Evolutionary conservation across 1,140 invertebrate species (phyloP), one percentile per base, ranked within the genome.

Genomic region (Coboldia fuscipes): DNA sequence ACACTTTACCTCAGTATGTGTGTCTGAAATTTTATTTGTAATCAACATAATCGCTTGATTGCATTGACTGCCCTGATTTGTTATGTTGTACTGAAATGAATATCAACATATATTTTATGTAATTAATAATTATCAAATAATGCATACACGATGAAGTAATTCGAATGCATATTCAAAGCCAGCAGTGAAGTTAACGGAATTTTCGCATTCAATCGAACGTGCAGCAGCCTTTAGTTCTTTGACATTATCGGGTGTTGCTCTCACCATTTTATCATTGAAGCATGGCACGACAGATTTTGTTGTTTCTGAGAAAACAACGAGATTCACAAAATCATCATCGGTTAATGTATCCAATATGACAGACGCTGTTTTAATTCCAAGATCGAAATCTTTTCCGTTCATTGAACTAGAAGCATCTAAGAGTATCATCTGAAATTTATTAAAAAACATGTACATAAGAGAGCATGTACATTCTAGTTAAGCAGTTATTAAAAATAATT

Each of bases 11-110:
- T 55, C 52, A 39, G 48, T 50, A 36, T 55, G 48, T 2, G 59
- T 66, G 36, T 72, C 72, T 0, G 84, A 75, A n/a, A 86, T 76
- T 19, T 85, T 88, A 47, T 94, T 85, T 4, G 84, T 85, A 21
- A 99, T 75, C 30, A 99, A 54, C 74, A 97, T 93, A 27, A 98
- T 94, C 2, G 89, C 92, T 61, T 97, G 92, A 60, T 98, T 97
- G 51, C 94, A 98, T 45, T 92, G 79, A 39, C 77, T 76, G 6
- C 85, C 84, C 42, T 73, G 66, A 2, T 75, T 70, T 0, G 75
- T 77, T 36, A 75, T 66, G 46, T 84, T 84, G 45, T 83, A 84
- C 69, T 79, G 47, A 12, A 34, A 37, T 7, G 15, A 6, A 36
- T 21, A 37, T 15, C 9, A 35, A 32, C n/a, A n/a, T n/a, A 30